Percentiles rank a stretch among this genome's conserved stretches.
Conservation (phyloP, 2,113 vertebrate species). For the Arenaria interpres region DNA sequence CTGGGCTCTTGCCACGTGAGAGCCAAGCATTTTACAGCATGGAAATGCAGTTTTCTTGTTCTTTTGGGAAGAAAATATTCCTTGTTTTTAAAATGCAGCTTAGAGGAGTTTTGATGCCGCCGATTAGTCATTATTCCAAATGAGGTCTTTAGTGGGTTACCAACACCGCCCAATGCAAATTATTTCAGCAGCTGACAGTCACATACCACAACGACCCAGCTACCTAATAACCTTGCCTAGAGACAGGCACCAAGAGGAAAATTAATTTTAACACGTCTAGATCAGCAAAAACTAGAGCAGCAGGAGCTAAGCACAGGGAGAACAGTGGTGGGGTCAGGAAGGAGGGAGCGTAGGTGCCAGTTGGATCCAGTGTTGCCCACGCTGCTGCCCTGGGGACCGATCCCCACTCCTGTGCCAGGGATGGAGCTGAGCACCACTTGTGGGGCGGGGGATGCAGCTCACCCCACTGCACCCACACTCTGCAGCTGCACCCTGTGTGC, state of each 20-base stretch:
- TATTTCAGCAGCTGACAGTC: not conserved
- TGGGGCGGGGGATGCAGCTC: not conserved
- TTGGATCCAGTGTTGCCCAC: not conserved
- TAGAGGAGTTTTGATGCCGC: not conserved
- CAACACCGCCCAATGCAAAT: not conserved
- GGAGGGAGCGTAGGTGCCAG: not conserved
- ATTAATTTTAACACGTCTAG: not conserved
- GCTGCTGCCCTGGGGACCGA: not conserved
- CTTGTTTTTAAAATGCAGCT: not conserved
- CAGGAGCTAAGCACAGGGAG: not conserved
- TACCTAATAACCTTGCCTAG: conserved; percentile 4
- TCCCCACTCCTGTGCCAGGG: not conserved
- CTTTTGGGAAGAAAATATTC: not conserved
- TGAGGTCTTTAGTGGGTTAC: not conserved
- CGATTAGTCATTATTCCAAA: not conserved
- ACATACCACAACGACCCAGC: not conserved
- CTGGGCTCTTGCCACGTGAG: not conserved
- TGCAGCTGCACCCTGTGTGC: not conserved
- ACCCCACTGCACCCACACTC: not conserved
- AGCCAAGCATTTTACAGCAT: not conserved
- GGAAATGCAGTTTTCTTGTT: not conserved
- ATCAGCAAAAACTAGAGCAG: conserved; percentile 42
- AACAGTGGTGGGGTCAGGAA: not conserved
- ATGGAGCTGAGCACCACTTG: not conserved
- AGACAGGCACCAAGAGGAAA: conserved; percentile 26